Conservation (phyloP, 2,113 vertebrate species). For the Lagopus leucura region DNA sequence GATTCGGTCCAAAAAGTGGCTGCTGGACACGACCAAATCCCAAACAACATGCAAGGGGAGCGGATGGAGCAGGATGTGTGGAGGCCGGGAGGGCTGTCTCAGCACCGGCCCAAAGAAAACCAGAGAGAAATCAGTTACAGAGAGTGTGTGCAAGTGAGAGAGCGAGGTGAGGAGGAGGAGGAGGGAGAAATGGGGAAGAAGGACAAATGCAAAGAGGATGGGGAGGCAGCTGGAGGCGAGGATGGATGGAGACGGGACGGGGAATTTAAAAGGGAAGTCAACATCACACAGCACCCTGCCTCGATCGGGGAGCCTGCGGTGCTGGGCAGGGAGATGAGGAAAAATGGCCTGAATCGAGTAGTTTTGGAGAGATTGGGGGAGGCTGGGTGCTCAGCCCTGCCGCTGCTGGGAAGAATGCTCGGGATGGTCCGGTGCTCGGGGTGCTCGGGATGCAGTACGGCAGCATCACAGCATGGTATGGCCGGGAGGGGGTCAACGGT, state of each 20-base stretch:
- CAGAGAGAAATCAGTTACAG: slow-evolving; percentile 12
- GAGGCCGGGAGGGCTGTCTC: background rate
- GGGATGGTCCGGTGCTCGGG: background rate
- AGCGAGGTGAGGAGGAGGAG: background rate
- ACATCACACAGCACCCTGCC: background rate
- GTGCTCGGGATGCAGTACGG: background rate
- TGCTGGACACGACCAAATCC: slow-evolving; percentile 64
- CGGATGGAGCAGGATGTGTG: slow-evolving; percentile 74
- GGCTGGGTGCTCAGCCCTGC: background rate
- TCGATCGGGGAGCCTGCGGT: background rate
- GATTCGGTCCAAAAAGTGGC: slow-evolving; percentile 15
- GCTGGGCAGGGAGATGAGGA: background rate
- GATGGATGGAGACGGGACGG: slow-evolving; percentile 63
- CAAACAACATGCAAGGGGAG: slow-evolving; percentile 84
- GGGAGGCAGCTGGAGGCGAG: slow-evolving; percentile 73
- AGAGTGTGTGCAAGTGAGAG: slow-evolving; percentile 3
- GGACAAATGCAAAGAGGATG: background rate
- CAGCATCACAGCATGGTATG: fast-evolving
- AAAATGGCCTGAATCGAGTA: background rate
- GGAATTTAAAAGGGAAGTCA: slow-evolving; percentile 91
- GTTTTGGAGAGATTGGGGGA: background rate
- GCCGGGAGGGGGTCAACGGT: background rate
- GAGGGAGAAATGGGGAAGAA: slow-evolving; percentile 5
- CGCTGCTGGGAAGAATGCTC: background rate
- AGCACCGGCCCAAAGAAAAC: slow-evolving; percentile 31